A percentile compares a stretch with the other conserved stretches of the same genome.
Conservation (phyloP, 2,888 invertebrate genomes). For the Amaurobius ferox region DNA sequence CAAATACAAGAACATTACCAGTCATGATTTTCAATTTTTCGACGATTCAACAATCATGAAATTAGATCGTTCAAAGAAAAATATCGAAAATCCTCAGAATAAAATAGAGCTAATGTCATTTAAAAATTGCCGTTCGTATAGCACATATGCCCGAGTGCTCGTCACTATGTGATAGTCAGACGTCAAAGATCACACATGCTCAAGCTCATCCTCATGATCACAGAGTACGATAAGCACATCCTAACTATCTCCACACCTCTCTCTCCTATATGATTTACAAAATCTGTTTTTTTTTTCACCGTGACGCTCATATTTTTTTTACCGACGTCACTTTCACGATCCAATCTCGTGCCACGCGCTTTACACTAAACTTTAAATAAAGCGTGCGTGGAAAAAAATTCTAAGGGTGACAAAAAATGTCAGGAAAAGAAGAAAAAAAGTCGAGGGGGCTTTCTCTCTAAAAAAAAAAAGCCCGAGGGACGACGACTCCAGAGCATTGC, state of each 20-base stretch:
- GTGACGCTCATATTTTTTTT: no score
- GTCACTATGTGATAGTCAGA: no score
- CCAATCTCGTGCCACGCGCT: slow-evolving; percentile 50
- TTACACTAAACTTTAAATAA: slow-evolving; percentile 62
- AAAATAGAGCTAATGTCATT: no score
- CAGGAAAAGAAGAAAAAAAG: slow-evolving; percentile 8
- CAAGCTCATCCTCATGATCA: not conserved
- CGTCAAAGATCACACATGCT: not conserved
- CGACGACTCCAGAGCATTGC: slow-evolving; percentile 45
- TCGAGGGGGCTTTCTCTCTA: slow-evolving; percentile 9
- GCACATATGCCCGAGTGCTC: no score
- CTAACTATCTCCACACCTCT: not conserved
- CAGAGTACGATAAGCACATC: not conserved
- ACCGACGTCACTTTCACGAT: slow-evolving; percentile 39
- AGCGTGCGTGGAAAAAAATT: slow-evolving; percentile 12
- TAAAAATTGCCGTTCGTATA: no score
- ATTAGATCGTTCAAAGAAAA: no score
- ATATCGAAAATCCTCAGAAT: no score
- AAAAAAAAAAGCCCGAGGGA: slow-evolving; percentile 17
- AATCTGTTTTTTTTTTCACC: slow-evolving; percentile 5
- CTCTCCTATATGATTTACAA: not conserved
- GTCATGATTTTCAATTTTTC: no score
- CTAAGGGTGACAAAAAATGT: slow-evolving; percentile 3
- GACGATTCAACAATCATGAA: no score
- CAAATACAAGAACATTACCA: no score